Percentiles rank a stretch among this genome's conserved stretches.
phyloP scores from a whole-genome alignment of 2,113 vertebrate species.

The Mystacornis crossleyi region DNA sequence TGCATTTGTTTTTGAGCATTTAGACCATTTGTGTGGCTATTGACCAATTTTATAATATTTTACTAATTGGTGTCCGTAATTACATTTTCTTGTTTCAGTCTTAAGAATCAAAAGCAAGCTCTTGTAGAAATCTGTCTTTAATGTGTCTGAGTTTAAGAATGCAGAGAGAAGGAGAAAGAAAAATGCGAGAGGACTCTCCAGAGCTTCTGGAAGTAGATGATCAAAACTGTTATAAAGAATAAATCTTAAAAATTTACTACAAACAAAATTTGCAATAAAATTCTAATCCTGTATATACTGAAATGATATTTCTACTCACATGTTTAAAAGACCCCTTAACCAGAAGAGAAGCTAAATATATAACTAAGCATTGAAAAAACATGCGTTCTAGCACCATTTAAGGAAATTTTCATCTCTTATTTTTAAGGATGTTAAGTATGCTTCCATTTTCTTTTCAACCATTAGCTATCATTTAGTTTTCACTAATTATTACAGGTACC shows the following conservation, averaged over 20 bases:
- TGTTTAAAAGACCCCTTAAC: background rate
- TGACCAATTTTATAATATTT: background rate
- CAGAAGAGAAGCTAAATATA: background rate
- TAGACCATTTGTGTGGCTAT: background rate
- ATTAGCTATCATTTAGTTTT: slow-evolving; percentile 14
- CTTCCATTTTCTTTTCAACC: background rate
- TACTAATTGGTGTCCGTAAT: background rate
- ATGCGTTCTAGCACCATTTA: background rate
- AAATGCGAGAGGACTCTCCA: background rate
- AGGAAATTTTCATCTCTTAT: background rate
- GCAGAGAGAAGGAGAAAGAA: background rate
- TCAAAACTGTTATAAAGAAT: background rate
- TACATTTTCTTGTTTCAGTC: background rate
- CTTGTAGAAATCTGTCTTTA: background rate
- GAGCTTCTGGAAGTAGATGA: background rate
- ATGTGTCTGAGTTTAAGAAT: background rate
- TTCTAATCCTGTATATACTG: background rate
- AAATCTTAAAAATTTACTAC: background rate
- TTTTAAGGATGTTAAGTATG: slow-evolving; percentile 4
- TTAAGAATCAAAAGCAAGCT: background rate
- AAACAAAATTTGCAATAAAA: background rate
- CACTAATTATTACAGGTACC: background rate
- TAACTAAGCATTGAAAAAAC: background rate
- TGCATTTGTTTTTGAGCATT: background rate
- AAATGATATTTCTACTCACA: background rate